phyloP scores from a whole-genome alignment of 2,113 vertebrate species.

The Suncus etruscus region DNA sequence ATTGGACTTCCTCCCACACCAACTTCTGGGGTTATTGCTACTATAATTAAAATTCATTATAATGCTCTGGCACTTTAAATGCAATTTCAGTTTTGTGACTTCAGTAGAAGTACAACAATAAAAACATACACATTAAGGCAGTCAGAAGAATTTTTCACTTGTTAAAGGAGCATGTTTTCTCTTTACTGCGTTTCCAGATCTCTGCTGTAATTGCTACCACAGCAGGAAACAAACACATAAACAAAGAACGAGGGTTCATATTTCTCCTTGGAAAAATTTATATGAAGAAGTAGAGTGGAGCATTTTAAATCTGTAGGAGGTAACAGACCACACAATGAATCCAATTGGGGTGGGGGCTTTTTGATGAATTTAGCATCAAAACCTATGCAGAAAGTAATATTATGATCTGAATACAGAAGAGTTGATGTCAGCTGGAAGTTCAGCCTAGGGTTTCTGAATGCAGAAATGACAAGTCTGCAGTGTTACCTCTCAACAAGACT shows the following conservation, averaged over 20 bases:
- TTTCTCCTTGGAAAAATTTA: slow-evolving; percentile 67
- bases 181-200: slow-evolving; percentile 16
- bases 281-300: slow-evolving; percentile 27
- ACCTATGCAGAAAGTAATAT: not conserved
- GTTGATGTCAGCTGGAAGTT: slow-evolving; percentile 21
- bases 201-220: not conserved
- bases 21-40: not conserved
- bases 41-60: slow-evolving; percentile 50
- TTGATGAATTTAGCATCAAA: slow-evolving; percentile 64
- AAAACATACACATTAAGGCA: not conserved
- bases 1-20: not conserved
- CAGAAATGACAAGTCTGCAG: not conserved
- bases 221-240: slow-evolving; percentile 5
- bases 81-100: slow-evolving; percentile 39
- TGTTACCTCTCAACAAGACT: slow-evolving; percentile 6
- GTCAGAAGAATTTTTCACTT: slow-evolving; percentile 53
- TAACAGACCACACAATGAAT: slow-evolving; percentile 33
- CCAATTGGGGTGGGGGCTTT: not conserved
- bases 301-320: slow-evolving; percentile 54
- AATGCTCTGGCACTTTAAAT: not conserved
- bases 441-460: not conserved
- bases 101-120: slow-evolving; percentile 58
- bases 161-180: not conserved
- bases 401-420: slow-evolving; percentile 50
- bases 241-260: slow-evolving; percentile 44